Base-by-base conservation (phyloP, 2,797 vertebrate genomes). In the Masticophis lateralis region DNA sequence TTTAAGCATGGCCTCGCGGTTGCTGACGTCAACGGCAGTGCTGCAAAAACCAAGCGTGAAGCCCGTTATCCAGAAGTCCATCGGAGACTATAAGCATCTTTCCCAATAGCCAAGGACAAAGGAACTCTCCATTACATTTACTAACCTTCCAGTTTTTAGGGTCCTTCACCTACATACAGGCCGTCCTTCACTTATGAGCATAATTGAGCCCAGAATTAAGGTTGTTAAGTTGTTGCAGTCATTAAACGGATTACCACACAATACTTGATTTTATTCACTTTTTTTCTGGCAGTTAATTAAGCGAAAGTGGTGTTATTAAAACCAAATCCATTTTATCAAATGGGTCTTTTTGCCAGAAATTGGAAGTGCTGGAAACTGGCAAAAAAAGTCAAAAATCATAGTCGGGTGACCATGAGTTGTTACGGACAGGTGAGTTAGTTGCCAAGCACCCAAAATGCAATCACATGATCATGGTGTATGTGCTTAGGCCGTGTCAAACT, bases 1-100 rank as follows among this genome's bases (percentile, higher is more conserved):
- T 95, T 98, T 98, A 92, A 99, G 97, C 99, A 99, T 99, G 96
- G 98, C 97, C 22, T 98, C 98, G 22, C 98, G 98, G 95, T 98
- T 98, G 18, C 92, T 98, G 2, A 98, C 97, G 0, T 99, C 99
- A 22, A 99, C 98, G 0, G 99, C 98, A 2, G 97, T 97, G 95
- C 99, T 99, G 96, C 2, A 37, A 69, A 59, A 92, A 60, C 91
- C 61, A 37, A n/a, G 86, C 86, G n/a, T 0, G 4, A 92, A 11
- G 66, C 20, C 25, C 7, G 25, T 61, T 3, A 55, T 11, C 47
- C 11, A 27, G 43, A 59, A 2, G 8, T 55, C 7, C 28, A 90
- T 83, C 20, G 5, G 43, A 47, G 43, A 83, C 20, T 2, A 12
- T 5, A 47, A 25, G 4, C 74, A 83, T 47, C 10, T 83, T 47